Evolutionary conservation across 2,888 invertebrate genomes (phyloP).

Genomic region (Odontothrips loti): DNA sequence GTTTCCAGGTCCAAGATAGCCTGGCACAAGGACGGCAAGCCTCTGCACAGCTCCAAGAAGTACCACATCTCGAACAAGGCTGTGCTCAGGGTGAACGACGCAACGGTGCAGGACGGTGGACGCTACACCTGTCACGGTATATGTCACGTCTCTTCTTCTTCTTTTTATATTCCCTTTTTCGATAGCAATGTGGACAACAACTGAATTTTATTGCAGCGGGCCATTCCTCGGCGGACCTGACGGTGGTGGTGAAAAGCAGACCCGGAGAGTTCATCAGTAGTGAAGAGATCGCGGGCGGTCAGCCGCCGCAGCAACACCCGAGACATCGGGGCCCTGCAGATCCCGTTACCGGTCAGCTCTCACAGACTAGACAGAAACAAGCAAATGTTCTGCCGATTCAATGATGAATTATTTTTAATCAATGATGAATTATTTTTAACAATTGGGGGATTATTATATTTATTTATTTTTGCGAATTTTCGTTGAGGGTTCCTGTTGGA

Average conservation of each 20-base stretch:
- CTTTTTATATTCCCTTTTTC: too few relatives aligned
- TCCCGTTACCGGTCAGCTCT: conserved; percentile 37
- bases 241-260: conserved; percentile 71
- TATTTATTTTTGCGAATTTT: not conserved
- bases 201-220: conserved; percentile 59
- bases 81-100: conserved; percentile 76
- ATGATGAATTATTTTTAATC: too few relatives aligned
- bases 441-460: too few relatives aligned
- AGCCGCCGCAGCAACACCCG: conserved; percentile 49
- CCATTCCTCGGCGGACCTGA: conserved; percentile 72
- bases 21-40: conserved; percentile 82
- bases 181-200: too few relatives aligned
- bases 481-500: not conserved
- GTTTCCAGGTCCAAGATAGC: conserved; percentile 66
- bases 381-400: not conserved
- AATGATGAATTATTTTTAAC: too few relatives aligned
- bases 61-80: conserved; percentile 89
- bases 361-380: not conserved
- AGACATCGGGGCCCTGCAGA: conserved; percentile 49
- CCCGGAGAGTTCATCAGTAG: conserved; percentile 76
- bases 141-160: too few relatives aligned
- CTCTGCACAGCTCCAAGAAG: conserved; percentile 64
- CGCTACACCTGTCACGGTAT: conserved; percentile 78
- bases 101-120: conserved; percentile 76
- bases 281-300: conserved; percentile 64